Evolutionary conservation across 1,140 invertebrate species (phyloP).

Genomic region (Triops longicaudatus): DNA sequence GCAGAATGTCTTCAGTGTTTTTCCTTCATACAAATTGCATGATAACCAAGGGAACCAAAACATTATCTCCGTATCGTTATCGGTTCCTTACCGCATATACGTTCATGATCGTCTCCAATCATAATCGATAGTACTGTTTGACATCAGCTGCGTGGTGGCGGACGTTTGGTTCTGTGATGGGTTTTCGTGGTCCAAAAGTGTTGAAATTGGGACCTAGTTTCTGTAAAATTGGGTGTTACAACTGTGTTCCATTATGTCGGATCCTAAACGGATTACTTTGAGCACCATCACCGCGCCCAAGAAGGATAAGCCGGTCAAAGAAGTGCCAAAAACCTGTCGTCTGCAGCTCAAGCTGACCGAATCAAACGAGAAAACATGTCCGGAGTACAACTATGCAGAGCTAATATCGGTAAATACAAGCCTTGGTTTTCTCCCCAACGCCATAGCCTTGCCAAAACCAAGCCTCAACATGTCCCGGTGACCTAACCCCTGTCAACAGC

Average conservation of each 20-base stretch:
- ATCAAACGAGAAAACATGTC: conserved; percentile 54
- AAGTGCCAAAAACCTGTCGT: conserved; percentile 45
- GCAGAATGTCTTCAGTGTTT: neutral
- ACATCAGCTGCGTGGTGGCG: conserved; percentile 13
- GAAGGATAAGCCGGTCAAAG: conserved; percentile 39
- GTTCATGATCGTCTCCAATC: neutral
- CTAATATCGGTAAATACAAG: conserved; percentile 46
- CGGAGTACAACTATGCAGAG: conserved; percentile 55
- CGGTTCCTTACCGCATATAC: neutral
- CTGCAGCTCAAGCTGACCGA: conserved; percentile 50
- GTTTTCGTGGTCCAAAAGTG: conserved; percentile 6
- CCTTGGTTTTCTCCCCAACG: neutral
- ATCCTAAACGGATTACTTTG: conserved; percentile 46
- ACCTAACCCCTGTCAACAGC: neutral
- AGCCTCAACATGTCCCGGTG: neutral
- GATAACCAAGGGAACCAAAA: neutral
- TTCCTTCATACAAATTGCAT: neutral
- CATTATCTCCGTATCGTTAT: neutral
- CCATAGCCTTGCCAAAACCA: conserved; percentile 11
- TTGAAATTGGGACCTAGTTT: neutral
- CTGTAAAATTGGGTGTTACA: neutral
- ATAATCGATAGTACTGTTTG: conserved; percentile 1
- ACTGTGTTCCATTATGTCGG: conserved; percentile 40
- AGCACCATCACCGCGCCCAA: conserved; percentile 39
- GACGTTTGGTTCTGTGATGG: conserved; percentile 14